These are phyloP conservation scores for Sus cebifrons DNA, from an alignment of 2,797 vertebrate species.

Conservation along the genomic window DNA sequence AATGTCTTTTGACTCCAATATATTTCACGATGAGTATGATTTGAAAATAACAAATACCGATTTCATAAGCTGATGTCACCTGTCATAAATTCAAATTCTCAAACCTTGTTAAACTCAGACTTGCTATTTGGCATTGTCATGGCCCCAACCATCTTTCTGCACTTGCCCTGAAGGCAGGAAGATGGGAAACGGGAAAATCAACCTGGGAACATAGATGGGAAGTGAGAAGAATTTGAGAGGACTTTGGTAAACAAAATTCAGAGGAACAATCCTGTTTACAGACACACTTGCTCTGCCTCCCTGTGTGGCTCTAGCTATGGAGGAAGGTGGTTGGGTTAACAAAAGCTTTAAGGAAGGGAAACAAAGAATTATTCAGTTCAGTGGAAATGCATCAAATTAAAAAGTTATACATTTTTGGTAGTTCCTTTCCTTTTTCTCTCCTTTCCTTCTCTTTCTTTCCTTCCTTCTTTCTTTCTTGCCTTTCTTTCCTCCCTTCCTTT, in stretches of 20 bases:
- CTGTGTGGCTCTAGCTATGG: constrained; percentile 52
- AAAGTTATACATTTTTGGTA: background rate
- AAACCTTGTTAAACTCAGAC: constrained; percentile 36
- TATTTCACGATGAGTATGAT: constrained; percentile 67
- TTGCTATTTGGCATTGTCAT: background rate
- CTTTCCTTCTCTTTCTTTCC: too few species aligned
- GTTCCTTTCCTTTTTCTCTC: background rate
- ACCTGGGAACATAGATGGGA: constrained; percentile 38
- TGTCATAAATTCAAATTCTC: constrained; percentile 73
- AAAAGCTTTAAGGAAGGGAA: constrained; percentile 64
- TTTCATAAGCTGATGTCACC: constrained; percentile 82
- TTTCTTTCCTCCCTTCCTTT: accelerated
- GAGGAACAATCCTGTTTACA: background rate
- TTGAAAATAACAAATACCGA: constrained; percentile 79
- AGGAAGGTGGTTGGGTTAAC: constrained; percentile 44
- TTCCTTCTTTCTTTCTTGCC: too few species aligned
- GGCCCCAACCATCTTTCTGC: constrained; percentile 21
- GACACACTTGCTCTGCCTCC: background rate
- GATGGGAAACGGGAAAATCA: constrained; percentile 74
- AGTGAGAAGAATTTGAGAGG: constrained; percentile 62
- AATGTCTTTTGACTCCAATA: constrained; percentile 65
- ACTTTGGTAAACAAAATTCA: constrained; percentile 34
- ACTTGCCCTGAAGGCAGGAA: constrained; percentile 82
- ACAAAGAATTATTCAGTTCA: constrained; percentile 78
- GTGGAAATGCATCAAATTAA: constrained; percentile 60